Conservation (phyloP, 1,140 invertebrate species). For the Trissolcus basalis region DNA sequence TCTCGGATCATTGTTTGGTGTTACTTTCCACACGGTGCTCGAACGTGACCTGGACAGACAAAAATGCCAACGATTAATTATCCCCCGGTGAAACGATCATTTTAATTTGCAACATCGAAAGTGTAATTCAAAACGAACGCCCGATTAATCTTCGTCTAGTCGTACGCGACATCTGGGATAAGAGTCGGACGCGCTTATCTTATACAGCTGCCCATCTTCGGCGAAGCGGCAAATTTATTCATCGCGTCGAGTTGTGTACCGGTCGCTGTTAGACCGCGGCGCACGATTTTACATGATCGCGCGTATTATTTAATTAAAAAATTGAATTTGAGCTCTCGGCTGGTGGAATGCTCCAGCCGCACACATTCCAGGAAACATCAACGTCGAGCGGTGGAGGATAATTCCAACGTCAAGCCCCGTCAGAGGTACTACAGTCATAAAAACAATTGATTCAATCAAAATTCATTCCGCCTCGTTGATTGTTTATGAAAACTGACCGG, state of each 20-base stretch:
- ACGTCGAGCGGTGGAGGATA: constrained; percentile 18
- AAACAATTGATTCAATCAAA: neutral
- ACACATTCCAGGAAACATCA: constrained; percentile 44
- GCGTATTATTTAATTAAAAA: constrained; percentile 53
- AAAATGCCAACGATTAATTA: no score
- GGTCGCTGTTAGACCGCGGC: neutral
- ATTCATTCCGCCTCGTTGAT: neutral
- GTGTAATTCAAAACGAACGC: neutral
- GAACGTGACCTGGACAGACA: no score
- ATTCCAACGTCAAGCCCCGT: constrained; percentile 50
- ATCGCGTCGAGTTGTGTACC: constrained; percentile 3
- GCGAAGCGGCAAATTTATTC: constrained; percentile 10
- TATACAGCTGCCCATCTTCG: constrained; percentile 15
- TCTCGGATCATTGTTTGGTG: no score
- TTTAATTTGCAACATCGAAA: neutral
- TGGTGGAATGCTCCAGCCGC: constrained; percentile 26
- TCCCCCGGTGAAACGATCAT: neutral
- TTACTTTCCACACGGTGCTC: no score
- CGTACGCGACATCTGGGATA: constrained; percentile 25
- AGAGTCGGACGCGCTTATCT: constrained; percentile 13
- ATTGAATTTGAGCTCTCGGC: constrained; percentile 11
- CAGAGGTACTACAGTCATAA: neutral
- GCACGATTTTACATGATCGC: constrained; percentile 38
- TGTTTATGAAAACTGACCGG: no score
- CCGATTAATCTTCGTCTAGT: constrained; percentile 7